A percentile compares a stretch with the other conserved stretches of the same genome.
Evolutionary conservation across 2,113 vertebrate species (phyloP).

Genomic region (Panthera uncia): DNA sequence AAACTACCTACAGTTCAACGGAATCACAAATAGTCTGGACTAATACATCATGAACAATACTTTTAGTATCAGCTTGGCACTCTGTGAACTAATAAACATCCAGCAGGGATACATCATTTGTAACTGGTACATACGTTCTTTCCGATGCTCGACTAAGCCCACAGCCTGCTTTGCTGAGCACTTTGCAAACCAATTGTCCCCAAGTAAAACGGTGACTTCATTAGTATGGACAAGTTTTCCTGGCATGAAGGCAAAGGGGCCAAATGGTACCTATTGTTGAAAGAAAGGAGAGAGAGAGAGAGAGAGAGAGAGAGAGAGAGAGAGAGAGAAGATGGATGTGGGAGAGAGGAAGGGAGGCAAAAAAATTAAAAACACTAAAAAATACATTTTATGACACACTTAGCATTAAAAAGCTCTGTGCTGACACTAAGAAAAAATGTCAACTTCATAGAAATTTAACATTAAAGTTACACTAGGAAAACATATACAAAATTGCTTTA

Average conservation of each 20-base stretch:
- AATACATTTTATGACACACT: not conserved
- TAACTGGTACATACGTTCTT: slow-evolving; percentile 89
- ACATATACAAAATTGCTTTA: not conserved
- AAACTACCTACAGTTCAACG: not conserved
- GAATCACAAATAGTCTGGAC: not conserved
- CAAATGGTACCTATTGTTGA: slow-evolving; percentile 93
- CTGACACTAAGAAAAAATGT: not conserved
- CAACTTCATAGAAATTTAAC: not conserved
- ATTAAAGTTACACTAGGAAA: slow-evolving; percentile 19
- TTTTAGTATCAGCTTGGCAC: not conserved
- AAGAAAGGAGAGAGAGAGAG: not conserved
- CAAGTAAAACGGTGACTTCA: slow-evolving; percentile 95
- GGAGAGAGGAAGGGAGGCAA: not conserved
- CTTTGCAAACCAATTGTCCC: slow-evolving; percentile 98
- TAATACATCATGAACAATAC: not conserved
- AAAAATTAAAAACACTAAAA: slow-evolving; percentile 62
- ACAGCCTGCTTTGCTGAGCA: slow-evolving; percentile 96
- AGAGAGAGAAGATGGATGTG: not conserved
- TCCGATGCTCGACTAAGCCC: slow-evolving; percentile 93
- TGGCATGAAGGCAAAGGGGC: slow-evolving; percentile 98
- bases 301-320: not conserved
- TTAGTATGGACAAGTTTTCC: slow-evolving; percentile 97
- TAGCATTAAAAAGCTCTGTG: not conserved
- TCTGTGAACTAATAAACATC: not conserved
- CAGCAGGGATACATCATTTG: not conserved